Evolutionary conservation across 1,140 invertebrate genomes (phyloP).

Genomic region (Nasonia giraulti): DNA sequence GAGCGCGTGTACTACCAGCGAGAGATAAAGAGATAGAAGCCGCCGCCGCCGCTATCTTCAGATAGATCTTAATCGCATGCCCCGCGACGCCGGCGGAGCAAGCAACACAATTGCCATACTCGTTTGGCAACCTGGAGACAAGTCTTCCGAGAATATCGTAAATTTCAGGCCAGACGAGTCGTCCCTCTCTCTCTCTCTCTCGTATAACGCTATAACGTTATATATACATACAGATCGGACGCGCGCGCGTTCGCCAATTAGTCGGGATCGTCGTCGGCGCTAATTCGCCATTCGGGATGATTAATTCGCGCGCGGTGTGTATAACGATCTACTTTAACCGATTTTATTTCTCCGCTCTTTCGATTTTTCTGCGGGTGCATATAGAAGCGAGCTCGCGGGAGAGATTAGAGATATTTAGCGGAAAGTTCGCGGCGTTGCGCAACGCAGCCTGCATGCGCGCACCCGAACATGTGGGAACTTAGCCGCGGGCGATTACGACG

Average conservation of each 20-base stretch:
- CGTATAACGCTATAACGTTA: background rate
- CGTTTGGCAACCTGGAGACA: constrained; percentile 25
- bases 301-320: background rate
- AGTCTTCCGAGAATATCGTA: constrained; percentile 12
- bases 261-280: background rate
- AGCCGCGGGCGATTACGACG: too few species aligned
- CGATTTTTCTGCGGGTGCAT: too few species aligned
- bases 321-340: too few species aligned
- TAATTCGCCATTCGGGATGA: background rate
- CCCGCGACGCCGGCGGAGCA: background rate
- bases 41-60: background rate
- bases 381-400: too few species aligned
- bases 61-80: constrained; percentile 25
- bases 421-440: too few species aligned
- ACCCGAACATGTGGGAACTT: background rate
- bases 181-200: background rate
- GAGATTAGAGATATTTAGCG: too few species aligned
- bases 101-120: background rate
- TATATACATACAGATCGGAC: background rate
- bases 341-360: background rate
- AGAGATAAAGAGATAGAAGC: constrained; percentile 9
- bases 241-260: background rate
- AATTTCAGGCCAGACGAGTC: constrained; percentile 4
- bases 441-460: too few species aligned
- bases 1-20: background rate